Evolutionary conservation across 2,113 vertebrate genomes (phyloP).

Genomic region (Stegostoma tigrinum): DNA sequence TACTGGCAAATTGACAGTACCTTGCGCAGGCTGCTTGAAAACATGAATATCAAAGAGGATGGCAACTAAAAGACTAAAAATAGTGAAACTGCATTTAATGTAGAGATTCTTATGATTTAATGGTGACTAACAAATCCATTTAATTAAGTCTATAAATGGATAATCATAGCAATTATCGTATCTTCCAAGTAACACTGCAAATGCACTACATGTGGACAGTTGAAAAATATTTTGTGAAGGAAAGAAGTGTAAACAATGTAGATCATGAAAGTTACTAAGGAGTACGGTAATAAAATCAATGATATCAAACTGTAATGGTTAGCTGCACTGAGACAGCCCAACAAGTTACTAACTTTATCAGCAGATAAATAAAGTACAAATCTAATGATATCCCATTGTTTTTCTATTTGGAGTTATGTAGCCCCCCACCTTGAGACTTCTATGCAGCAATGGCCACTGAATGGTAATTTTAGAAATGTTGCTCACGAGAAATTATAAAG

Average conservation of each 20-base stretch:
- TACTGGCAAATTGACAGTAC: background rate
- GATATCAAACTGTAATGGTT: background rate
- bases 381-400: background rate
- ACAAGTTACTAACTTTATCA: background rate
- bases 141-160: background rate
- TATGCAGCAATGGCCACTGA: background rate
- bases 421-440: background rate
- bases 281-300: slow-evolving; percentile 12
- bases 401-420: background rate
- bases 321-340: background rate
- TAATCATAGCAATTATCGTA: background rate
- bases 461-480: background rate
- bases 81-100: background rate
- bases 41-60: background rate
- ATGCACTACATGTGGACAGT: too few species aligned
- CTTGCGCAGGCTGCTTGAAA: background rate
- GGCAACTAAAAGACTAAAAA: background rate
- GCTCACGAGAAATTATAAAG: background rate
- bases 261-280: background rate
- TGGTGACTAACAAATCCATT: background rate
- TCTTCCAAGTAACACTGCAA: background rate
- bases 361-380: background rate
- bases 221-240: background rate
- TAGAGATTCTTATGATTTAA: background rate
- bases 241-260: background rate